These are phyloP conservation scores for Entomobrya proxima DNA, from an alignment of 2,888 invertebrate species.

Conservation along the genomic window DNA sequence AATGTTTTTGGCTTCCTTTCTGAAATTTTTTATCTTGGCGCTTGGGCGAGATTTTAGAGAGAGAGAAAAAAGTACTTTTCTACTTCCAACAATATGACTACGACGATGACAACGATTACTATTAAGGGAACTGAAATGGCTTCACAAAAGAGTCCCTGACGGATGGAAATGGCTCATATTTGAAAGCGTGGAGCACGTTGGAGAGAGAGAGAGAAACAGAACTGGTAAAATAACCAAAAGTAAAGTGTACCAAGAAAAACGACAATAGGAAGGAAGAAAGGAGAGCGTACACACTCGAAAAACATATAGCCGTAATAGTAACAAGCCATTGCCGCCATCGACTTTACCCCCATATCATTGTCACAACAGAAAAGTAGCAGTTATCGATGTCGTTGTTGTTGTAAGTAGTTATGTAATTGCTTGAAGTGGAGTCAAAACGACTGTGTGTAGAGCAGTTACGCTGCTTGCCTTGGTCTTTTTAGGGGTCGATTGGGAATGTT, in stretches of 20 bases:
- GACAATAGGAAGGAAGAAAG: conserved; percentile 28
- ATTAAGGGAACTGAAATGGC: conserved; percentile 64
- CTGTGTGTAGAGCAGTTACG: conserved; percentile 13
- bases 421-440: conserved; percentile 75
- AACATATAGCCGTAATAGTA: conserved; percentile 9
- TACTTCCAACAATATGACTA: not conserved
- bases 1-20: conserved; percentile 34
- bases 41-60: conserved; percentile 31
- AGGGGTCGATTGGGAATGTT: conserved; percentile 50
- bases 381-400: conserved; percentile 66
- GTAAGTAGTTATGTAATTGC: conserved; percentile 75
- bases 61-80: conserved; percentile 1
- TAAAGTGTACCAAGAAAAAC: not conserved
- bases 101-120: conserved; percentile 44
- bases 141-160: conserved; percentile 60
- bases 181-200: conserved; percentile 39
- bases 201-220: conserved; percentile 25
- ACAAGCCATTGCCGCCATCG: conserved; percentile 56
- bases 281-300: not conserved
- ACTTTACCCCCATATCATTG: conserved; percentile 52
- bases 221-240: conserved; percentile 24
- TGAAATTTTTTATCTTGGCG: conserved; percentile 22
- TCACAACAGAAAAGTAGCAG: conserved; percentile 48
- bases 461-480: conserved; percentile 12
- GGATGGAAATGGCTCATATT: conserved; percentile 68